A percentile compares a stretch with the other conserved stretches of the same genome.
Conservation (phyloP, 2,888 invertebrate species). For the Tachina grossa region DNA sequence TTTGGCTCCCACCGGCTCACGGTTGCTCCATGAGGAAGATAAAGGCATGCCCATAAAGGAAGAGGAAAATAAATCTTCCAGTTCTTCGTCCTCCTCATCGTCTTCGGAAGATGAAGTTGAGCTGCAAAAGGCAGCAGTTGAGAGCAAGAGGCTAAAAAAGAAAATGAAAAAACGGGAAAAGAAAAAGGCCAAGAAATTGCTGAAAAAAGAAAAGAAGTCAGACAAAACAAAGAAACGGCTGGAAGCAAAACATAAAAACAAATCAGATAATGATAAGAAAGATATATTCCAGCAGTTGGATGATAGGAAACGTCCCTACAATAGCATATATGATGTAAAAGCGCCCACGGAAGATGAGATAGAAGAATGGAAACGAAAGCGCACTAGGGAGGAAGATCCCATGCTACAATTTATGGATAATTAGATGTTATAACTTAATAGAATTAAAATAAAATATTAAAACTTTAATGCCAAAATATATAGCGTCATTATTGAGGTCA, state of each 20-base stretch:
- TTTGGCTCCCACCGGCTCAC: conserved; percentile 45
- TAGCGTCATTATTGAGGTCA: conserved; percentile 15
- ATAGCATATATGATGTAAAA: conserved; percentile 93
- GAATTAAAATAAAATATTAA: background rate
- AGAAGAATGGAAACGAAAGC: conserved; percentile 95
- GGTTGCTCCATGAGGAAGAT: background rate
- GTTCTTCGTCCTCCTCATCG: conserved; percentile 65
- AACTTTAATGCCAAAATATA: background rate
- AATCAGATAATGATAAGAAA: conserved; percentile 78
- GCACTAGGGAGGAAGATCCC: conserved; percentile 93
- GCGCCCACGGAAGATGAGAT: conserved; percentile 95
- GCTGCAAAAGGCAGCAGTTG: conserved; percentile 76
- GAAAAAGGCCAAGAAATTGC: conserved; percentile 81
- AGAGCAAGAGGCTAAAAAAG: conserved; percentile 76
- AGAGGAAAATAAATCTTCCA: conserved; percentile 69
- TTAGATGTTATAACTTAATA: background rate
- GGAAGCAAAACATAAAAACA: conserved; percentile 68
- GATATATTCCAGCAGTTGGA: conserved; percentile 86
- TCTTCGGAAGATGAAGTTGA: conserved; percentile 84
- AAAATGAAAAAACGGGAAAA: conserved; percentile 78
- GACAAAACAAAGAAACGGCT: conserved; percentile 72
- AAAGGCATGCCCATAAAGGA: background rate
- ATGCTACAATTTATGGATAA: conserved; percentile 89
- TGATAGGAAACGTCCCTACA: conserved; percentile 96
- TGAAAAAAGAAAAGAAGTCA: conserved; percentile 75